These are phyloP conservation scores for Platycheirus rosarum DNA, from an alignment of 2,888 invertebrate genomes.

Conservation along the genomic window DNA sequence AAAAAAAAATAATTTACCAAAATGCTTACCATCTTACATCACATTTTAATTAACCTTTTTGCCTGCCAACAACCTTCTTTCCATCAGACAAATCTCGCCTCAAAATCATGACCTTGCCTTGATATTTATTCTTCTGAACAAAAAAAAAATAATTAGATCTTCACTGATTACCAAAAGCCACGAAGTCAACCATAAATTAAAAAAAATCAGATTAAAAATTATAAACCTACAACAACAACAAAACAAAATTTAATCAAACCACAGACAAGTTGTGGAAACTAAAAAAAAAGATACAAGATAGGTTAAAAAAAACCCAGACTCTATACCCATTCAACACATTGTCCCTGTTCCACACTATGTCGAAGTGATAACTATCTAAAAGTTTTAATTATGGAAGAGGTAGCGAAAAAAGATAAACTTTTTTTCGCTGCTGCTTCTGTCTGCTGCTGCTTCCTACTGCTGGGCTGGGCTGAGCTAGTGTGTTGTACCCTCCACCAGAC, in stretches of 20 bases:
- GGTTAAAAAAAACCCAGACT: constrained; percentile 55
- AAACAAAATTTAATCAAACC: constrained; percentile 37
- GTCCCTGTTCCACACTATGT: constrained; percentile 72
- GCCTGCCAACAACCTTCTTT: not conserved
- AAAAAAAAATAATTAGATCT: constrained; percentile 44
- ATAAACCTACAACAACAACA: constrained; percentile 35
- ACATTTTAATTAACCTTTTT: not conserved
- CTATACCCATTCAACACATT: constrained; percentile 64
- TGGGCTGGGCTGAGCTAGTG: constrained; percentile 21
- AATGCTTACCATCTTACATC: not conserved
- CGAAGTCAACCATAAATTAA: constrained; percentile 58
- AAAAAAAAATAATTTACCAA: not conserved
- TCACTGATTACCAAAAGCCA: constrained; percentile 60
- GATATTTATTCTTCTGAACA: constrained; percentile 49
- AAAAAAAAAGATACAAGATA: constrained; percentile 54
- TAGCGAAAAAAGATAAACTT: constrained; percentile 43
- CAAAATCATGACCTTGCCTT: constrained; percentile 69
- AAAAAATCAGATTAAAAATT: constrained; percentile 40
- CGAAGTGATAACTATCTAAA: constrained; percentile 66
- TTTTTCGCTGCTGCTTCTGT: constrained; percentile 3
- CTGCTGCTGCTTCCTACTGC: constrained; percentile 28
- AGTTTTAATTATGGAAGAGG: constrained; percentile 73
- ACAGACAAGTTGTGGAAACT: constrained; percentile 4
- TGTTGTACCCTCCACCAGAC: constrained; percentile 33
- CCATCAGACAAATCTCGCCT: constrained; percentile 18